phyloP scores from a whole-genome alignment of 1,140 invertebrate genomes.

The Mylabris phalerata region DNA sequence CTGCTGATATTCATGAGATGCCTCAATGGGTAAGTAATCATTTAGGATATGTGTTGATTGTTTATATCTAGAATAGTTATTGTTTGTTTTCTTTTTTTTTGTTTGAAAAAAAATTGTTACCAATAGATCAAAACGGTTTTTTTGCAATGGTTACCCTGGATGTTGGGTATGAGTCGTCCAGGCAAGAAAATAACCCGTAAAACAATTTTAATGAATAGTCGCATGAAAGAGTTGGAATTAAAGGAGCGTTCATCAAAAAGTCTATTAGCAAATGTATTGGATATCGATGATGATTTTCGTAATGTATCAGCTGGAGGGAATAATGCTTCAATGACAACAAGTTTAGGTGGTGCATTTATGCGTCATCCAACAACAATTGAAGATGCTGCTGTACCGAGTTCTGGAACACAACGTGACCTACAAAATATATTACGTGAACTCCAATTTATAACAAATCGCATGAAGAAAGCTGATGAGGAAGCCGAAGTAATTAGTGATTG shows the following conservation, averaged over 20 bases:
- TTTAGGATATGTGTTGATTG: background rate
- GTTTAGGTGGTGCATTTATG: constrained; percentile 43
- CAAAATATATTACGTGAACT: constrained; percentile 86
- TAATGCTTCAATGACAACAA: constrained; percentile 40
- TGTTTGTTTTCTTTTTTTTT: constrained; percentile 23
- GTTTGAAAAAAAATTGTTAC: no score
- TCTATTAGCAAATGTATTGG: constrained; percentile 88
- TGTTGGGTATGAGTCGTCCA: constrained; percentile 88
- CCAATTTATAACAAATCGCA: constrained; percentile 69
- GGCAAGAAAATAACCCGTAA: constrained; percentile 90
- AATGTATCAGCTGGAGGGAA: constrained; percentile 37
- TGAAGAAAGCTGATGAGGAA: constrained; percentile 84
- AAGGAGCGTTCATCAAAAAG: constrained; percentile 81
- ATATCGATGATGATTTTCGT: constrained; percentile 88
- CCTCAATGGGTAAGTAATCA: constrained; percentile 79
- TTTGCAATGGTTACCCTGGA: constrained; percentile 94
- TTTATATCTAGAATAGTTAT: background rate
- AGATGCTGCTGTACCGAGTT: constrained; percentile 48
- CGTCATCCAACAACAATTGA: constrained; percentile 49
- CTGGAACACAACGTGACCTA: constrained; percentile 47
- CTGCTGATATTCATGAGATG: constrained; percentile 95
- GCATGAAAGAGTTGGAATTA: constrained; percentile 82
- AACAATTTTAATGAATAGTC: constrained; percentile 74
- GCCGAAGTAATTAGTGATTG: constrained; percentile 92
- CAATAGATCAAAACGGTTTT: constrained; percentile 83